Evolutionary conservation across 2,888 invertebrate genomes (phyloP).

Genomic region (Eutolmus rufibarbis): DNA sequence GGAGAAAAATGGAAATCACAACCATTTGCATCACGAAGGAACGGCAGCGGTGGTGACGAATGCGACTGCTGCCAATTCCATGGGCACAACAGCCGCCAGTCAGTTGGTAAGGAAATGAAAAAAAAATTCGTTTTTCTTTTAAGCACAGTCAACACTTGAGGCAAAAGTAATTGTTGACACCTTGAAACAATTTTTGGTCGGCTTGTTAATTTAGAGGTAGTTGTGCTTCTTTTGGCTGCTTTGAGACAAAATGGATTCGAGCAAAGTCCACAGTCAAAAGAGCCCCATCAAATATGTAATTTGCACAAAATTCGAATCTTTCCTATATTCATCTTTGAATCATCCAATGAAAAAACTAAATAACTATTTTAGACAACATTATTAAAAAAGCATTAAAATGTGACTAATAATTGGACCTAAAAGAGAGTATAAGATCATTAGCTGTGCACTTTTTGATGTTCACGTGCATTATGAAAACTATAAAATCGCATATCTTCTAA

Average conservation of each 20-base stretch:
- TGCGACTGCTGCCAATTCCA: constrained; percentile 41
- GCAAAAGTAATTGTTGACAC: not conserved
- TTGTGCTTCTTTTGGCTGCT: not conserved
- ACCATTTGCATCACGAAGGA: constrained; percentile 47
- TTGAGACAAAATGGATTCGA: not conserved
- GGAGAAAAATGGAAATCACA: constrained; percentile 51
- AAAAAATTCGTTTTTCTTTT: not conserved
- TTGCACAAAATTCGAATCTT: not conserved
- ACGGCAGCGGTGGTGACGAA: constrained; percentile 46
- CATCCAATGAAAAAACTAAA: too few species aligned
- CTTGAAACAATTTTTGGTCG: not conserved
- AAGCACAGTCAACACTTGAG: not conserved
- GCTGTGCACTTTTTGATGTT: too few species aligned
- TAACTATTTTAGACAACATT: too few species aligned
- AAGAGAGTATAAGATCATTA: too few species aligned
- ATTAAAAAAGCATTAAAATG: too few species aligned
- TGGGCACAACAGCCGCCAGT: not conserved
- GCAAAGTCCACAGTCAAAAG: not conserved
- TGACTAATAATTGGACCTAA: too few species aligned
- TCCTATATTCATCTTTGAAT: too few species aligned
- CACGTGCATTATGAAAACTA: too few species aligned
- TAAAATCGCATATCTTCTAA: too few species aligned
- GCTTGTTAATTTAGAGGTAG: not conserved
- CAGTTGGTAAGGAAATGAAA: constrained; percentile 42
- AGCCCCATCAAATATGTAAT: not conserved